A percentile compares a stretch with the other conserved stretches of the same genome.
These are phyloP conservation scores for Naso thynnoides DNA, from an alignment of 2,797 vertebrate species.

Conservation along the genomic window DNA sequence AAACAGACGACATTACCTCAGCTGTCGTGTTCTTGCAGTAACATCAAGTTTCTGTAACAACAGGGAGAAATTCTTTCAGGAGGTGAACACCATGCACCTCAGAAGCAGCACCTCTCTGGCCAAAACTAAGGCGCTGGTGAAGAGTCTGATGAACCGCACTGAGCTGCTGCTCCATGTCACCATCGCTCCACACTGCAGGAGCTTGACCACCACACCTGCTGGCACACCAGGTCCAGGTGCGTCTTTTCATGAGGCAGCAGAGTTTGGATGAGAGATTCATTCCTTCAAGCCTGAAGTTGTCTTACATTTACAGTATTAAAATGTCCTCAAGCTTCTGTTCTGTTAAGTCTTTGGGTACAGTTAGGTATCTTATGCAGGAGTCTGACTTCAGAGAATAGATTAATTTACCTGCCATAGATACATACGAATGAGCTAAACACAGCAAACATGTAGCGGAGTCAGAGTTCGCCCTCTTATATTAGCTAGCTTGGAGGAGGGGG, in stretches of 20 bases:
- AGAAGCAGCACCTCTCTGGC: slow-evolving; percentile 88
- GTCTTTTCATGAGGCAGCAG: neutral
- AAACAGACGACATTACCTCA: neutral
- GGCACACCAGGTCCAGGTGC: slow-evolving; percentile 90
- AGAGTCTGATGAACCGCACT: slow-evolving; percentile 97
- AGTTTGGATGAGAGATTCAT: slow-evolving; percentile 2
- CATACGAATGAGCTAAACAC: too few relatives aligned
- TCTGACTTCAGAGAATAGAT: neutral
- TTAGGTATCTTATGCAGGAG: neutral
- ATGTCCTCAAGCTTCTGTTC: too few relatives aligned
- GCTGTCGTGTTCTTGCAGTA: neutral
- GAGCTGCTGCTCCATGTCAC: slow-evolving; percentile 96
- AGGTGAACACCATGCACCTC: slow-evolving; percentile 90
- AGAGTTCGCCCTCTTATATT: too few relatives aligned
- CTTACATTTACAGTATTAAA: too few relatives aligned
- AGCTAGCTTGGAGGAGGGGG: too few relatives aligned
- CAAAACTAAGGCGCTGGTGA: slow-evolving; percentile 95
- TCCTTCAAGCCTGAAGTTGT: neutral
- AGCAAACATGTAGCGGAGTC: too few relatives aligned
- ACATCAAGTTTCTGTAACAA: slow-evolving; percentile 29
- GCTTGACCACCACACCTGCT: slow-evolving; percentile 91
- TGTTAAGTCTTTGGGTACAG: slow-evolving; percentile 1
- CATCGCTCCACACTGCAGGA: slow-evolving; percentile 95
- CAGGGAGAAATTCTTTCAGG: slow-evolving; percentile 98
- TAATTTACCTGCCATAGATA: too few relatives aligned